Conservation (phyloP, 2,797 vertebrate genomes). For the Periparus ater region DNA sequence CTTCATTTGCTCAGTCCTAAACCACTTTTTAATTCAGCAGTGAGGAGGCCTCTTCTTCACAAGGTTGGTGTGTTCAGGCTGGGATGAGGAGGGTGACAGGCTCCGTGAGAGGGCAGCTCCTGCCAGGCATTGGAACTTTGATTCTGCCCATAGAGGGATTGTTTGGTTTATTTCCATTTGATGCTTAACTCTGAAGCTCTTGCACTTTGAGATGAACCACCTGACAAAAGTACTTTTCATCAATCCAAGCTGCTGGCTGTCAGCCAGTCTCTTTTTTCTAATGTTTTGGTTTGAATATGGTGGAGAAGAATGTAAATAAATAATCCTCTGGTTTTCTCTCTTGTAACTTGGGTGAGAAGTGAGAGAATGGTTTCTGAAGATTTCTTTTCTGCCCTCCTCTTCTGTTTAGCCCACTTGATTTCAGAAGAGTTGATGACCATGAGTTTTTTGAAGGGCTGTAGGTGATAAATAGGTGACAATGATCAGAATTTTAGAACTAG, state of each 20-base stretch:
- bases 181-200: neutral
- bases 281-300: neutral
- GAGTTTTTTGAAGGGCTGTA: neutral
- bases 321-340: neutral
- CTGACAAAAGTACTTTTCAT: neutral
- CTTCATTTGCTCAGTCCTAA: neutral
- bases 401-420: neutral
- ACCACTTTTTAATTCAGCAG: fast-evolving
- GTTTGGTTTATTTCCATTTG: neutral
- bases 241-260: neutral
- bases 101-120: fast-evolving
- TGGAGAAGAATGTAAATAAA: neutral
- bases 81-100: neutral
- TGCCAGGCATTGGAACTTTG: neutral
- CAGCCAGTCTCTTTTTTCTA: neutral
- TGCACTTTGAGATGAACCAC: neutral
- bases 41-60: neutral
- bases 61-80: neutral
- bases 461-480: neutral
- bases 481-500: neutral
- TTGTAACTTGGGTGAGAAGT: neutral
- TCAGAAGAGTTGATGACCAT: neutral
- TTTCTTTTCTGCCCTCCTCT: neutral
- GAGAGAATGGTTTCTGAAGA: neutral
- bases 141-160: neutral